Conservation (phyloP, 2,888 invertebrate species). For the Mythimna albipuncta region DNA sequence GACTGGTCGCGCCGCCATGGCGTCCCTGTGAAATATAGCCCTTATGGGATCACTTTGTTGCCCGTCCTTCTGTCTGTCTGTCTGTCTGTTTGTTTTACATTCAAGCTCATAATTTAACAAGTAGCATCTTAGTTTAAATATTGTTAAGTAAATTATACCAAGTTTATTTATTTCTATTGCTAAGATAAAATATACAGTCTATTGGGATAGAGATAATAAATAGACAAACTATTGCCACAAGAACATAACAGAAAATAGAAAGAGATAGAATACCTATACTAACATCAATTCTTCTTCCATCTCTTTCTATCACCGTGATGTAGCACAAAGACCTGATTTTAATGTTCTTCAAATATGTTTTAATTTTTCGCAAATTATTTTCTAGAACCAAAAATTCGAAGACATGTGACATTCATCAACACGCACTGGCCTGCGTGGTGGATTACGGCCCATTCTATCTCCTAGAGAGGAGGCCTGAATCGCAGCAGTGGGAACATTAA, state of each 20-base stretch:
- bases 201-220: constrained; percentile 19
- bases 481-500: too few species aligned
- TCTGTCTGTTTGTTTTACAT: background rate
- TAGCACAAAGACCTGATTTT: background rate
- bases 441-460: too few species aligned
- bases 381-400: too few species aligned
- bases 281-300: background rate
- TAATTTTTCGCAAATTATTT: too few species aligned
- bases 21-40: too few species aligned
- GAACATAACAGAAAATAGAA: constrained; percentile 4
- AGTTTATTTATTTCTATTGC: constrained; percentile 56
- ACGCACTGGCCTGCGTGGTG: too few species aligned
- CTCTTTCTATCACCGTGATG: constrained; percentile 15
- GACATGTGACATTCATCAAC: too few species aligned
- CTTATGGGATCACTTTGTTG: too few species aligned
- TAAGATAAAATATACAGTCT: constrained; percentile 23
- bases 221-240: constrained; percentile 10
- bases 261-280: background rate
- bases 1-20: too few species aligned
- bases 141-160: constrained; percentile 11
- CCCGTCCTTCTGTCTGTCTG: too few species aligned
- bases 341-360: background rate
- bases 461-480: too few species aligned
- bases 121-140: background rate
- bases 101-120: background rate